Evolutionary conservation across 2,888 invertebrate species (phyloP).

Genomic region (Cyaniris semiargus): DNA sequence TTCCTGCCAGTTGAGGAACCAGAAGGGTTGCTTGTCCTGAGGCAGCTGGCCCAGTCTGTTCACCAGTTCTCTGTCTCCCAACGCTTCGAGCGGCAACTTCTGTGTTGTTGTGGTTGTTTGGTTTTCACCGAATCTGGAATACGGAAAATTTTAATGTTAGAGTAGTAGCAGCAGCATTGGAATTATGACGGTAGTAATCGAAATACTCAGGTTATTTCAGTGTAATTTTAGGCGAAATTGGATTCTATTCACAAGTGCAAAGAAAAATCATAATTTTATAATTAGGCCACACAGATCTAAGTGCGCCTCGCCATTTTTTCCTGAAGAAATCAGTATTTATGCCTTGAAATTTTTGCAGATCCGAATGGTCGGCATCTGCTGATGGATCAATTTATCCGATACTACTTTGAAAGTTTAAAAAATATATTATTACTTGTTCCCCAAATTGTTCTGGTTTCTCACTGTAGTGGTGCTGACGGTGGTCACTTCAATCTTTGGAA

Average conservation of each 20-base stretch:
- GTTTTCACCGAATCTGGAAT: conserved; percentile 54
- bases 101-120: conserved; percentile 46
- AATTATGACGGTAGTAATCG: too few relatives aligned
- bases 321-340: too few relatives aligned
- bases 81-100: conserved; percentile 82
- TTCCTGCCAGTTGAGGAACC: conserved; percentile 84
- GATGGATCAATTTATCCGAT: not conserved
- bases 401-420: not conserved
- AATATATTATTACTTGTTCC: conserved; percentile 21
- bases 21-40: conserved; percentile 83
- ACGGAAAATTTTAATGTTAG: not conserved
- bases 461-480: conserved; percentile 18
- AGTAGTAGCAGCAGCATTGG: not conserved
- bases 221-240: too few relatives aligned
- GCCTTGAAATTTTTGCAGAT: too few relatives aligned
- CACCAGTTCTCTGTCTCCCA: conserved; percentile 81
- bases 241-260: too few relatives aligned
- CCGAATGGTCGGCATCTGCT: too few relatives aligned
- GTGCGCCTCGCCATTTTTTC: too few relatives aligned
- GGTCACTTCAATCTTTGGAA: conserved; percentile 61
- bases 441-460: not conserved
- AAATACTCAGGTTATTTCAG: too few relatives aligned
- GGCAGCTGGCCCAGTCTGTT: conserved; percentile 81
- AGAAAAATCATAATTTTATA: too few relatives aligned
- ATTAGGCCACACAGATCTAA: too few relatives aligned